These are phyloP conservation scores for Cirrhinus molitorella DNA, from an alignment of 2,797 vertebrate species.

Conservation along the genomic window DNA sequence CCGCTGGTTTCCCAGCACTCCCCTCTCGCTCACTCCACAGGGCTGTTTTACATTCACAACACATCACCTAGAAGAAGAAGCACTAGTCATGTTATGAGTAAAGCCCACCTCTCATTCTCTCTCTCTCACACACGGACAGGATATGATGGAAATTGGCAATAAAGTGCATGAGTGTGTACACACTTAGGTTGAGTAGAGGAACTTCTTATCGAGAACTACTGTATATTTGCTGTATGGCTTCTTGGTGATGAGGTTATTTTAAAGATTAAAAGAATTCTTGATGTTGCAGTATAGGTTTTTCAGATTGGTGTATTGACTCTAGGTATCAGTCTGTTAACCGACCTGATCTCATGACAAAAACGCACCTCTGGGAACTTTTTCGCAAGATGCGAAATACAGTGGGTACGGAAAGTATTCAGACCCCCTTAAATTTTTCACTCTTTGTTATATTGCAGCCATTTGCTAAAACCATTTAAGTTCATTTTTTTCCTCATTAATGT, in stretches of 20 bases:
- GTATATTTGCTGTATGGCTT: not conserved
- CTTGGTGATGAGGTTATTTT: not conserved
- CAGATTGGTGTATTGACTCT: not conserved
- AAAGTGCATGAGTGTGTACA: constrained; percentile 3
- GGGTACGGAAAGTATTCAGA: too few relatives aligned
- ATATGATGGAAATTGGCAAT: not conserved
- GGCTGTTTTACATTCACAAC: constrained; percentile 67
- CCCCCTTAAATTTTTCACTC: too few relatives aligned
- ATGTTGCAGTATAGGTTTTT: not conserved
- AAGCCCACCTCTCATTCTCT: constrained; percentile 9
- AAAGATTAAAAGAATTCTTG: not conserved
- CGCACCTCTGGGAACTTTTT: too few relatives aligned
- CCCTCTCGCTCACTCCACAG: constrained; percentile 73
- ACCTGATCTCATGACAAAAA: too few relatives aligned
- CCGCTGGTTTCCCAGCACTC: constrained; percentile 77
- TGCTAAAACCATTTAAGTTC: too few relatives aligned
- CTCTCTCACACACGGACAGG: not conserved
- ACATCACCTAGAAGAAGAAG: constrained; percentile 33
- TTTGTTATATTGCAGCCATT: too few relatives aligned
- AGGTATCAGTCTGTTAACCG: not conserved
- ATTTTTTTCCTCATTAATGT: too few relatives aligned
- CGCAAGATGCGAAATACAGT: too few relatives aligned
- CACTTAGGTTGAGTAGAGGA: not conserved
- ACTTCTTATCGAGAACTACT: not conserved
- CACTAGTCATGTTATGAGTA: constrained; percentile 36